Conservation (phyloP, 2,888 invertebrate species). For the Nesidiocoris tenuis region DNA sequence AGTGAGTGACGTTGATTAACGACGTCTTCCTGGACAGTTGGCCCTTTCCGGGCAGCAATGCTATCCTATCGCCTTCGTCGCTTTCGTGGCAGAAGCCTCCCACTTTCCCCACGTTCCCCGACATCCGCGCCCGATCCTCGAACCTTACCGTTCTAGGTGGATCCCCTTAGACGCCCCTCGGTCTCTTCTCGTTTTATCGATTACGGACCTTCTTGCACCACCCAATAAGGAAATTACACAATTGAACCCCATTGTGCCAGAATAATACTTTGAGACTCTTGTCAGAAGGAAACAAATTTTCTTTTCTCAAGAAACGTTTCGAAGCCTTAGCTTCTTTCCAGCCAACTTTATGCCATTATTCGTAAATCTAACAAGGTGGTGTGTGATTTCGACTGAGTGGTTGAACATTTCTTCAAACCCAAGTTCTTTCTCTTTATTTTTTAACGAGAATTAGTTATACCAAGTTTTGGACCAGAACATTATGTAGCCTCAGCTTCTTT, state of each 20-base stretch:
- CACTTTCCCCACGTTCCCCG: background rate
- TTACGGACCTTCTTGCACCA: background rate
- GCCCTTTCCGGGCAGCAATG: slow-evolving; percentile 42
- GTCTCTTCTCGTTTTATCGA: background rate
- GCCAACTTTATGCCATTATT: too few species aligned
- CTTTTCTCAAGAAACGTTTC: too few species aligned
- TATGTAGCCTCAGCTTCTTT: too few species aligned
- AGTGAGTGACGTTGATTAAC: slow-evolving; percentile 47
- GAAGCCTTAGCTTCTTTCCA: too few species aligned
- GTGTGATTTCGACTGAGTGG: too few species aligned
- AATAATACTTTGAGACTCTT: too few species aligned
- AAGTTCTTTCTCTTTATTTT: too few species aligned
- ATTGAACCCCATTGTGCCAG: background rate
- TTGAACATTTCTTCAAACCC: too few species aligned
- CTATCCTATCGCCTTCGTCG: slow-evolving; percentile 43
- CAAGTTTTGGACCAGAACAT: too few species aligned
- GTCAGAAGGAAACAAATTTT: too few species aligned
- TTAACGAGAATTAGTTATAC: too few species aligned
- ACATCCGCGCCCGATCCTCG: background rate
- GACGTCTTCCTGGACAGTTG: slow-evolving; percentile 47
- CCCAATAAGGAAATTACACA: background rate
- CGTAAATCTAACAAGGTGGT: too few species aligned
- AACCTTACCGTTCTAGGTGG: background rate
- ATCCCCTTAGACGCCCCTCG: background rate
- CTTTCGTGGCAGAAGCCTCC: slow-evolving; percentile 27